Evolutionary conservation across 2,797 vertebrate genomes (phyloP).

Genomic region (Parotocinclus haroldoi): DNA sequence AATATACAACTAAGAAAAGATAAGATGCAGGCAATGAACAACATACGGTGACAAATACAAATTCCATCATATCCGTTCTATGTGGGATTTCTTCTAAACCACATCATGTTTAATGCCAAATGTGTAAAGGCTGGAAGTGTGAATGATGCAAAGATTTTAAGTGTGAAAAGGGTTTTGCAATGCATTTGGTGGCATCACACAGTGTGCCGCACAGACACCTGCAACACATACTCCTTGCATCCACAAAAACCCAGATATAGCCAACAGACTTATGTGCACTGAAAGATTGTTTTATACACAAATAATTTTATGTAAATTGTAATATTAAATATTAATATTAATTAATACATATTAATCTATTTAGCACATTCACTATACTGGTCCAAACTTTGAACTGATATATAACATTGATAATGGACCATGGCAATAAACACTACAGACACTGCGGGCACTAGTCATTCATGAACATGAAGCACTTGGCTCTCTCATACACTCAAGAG

Average conservation of each 20-base stretch:
- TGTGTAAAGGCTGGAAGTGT: not conserved
- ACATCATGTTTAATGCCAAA: not conserved
- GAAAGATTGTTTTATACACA: not conserved
- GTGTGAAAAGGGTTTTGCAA: not conserved
- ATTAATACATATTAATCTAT: no score
- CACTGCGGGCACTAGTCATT: no score
- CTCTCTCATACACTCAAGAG: conserved; percentile 9
- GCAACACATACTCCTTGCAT: not conserved
- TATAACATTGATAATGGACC: no score
- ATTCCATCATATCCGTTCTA: not conserved
- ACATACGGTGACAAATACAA: no score
- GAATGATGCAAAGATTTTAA: not conserved
- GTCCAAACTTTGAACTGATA: no score
- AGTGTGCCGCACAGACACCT: not conserved
- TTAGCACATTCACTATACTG: no score
- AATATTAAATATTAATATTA: no score
- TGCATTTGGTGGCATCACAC: not conserved
- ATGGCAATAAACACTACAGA: no score
- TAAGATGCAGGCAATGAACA: no score
- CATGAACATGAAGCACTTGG: not conserved
- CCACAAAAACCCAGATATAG: not conserved
- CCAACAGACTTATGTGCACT: not conserved
- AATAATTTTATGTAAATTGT: no score
- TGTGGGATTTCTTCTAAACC: not conserved
- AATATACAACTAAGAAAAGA: no score